Base-by-base conservation (phyloP, 2,113 vertebrate species). In the Ia io region DNA sequence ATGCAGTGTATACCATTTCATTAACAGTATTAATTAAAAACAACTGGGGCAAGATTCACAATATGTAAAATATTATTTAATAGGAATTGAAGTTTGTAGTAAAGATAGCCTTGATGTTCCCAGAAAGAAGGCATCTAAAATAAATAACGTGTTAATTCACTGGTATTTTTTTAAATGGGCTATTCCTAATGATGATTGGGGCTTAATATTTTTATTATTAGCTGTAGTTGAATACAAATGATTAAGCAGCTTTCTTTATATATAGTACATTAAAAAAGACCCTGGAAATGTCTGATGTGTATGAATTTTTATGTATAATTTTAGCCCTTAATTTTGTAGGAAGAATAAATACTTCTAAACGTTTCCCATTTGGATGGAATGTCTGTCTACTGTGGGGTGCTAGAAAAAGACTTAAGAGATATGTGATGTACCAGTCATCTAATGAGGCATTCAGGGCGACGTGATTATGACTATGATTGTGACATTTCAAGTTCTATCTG, bases 171-270 rank as follows among this genome's bases (percentile, higher is more conserved):
- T 80, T 8, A 53, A 23, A 37, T 76, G 2, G 20, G 8, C 2
- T 71, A 5, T 37, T 95, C 3, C 44, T n/a, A 71, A 51, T 32
- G 5, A 1, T 71, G 5, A 28, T 56, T 77, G 14, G 7, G 2
- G 1, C 56, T 86, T 93, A 88, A 56, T 74, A 22, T 14, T 90
- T 94, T 90, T 74, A 61, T 78, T 83, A 80, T 59, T 93, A 93
- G 56, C n/a, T 70, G 0, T 51, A 91, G 23, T 44, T 90, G 18
- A 87, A 85, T 70, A 67, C 76, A 69, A 92, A 42, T 87, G 84
- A 23, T 51, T 63, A 87, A 88, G 9, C 6, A 40, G 0, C 73
- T 91, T 56, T 80, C 14, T 86, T 79, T 84, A 35, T 47, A 44
- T 71, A 8, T 17, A 37, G 23, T 56, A 42, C 23, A 25, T 65